Evolutionary conservation across 2,888 invertebrate genomes (phyloP).

Genomic region (Vanessa cardui): DNA sequence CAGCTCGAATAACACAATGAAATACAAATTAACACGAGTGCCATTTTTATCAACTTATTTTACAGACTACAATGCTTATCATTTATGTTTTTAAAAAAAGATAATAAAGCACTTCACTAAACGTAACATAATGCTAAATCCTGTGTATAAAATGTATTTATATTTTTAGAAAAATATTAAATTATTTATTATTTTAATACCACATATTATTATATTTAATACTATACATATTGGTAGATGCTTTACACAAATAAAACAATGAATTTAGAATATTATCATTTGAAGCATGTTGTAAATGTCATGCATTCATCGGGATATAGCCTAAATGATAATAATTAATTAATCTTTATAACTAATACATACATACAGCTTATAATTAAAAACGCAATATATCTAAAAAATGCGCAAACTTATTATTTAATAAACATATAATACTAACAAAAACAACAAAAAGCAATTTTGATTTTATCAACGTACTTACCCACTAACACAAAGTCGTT

Average conservation of each 20-base stretch:
- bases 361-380: background rate
- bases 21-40: background rate
- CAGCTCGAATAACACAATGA: background rate
- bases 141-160: no score
- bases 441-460: constrained; percentile 4
- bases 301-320: background rate
- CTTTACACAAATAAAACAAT: background rate
- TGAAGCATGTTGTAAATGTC: constrained; percentile 2
- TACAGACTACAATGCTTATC: no score
- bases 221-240: background rate
- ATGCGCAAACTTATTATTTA: background rate
- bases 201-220: no score
- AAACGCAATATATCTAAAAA: background rate
- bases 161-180: no score
- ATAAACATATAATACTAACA: background rate
- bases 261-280: background rate
- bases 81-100: no score
- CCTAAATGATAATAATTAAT: background rate
- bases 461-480: constrained; percentile 21
- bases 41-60: background rate
- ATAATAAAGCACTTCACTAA: no score
- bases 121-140: no score
- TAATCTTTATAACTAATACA: no score
- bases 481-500: constrained; percentile 20
- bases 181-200: no score